Percentiles rank a stretch among this genome's conserved stretches.
Evolutionary conservation across 1,140 invertebrate species (phyloP).

Genomic region (Zaprionus lachaisei): DNA sequence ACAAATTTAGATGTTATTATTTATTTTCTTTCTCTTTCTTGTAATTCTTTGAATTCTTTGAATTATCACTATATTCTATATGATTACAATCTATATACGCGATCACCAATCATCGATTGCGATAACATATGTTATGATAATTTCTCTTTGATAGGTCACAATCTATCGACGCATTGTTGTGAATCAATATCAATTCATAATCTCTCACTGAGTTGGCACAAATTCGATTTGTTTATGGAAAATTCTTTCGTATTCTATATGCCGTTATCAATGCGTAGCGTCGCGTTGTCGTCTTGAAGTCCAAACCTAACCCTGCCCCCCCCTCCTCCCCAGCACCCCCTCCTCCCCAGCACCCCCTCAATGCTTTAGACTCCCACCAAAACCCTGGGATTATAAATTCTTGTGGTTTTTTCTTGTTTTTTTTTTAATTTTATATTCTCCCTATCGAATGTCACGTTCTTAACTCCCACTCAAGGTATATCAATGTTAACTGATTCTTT

Average conservation of each 20-base stretch:
- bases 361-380: no score
- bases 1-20: no score
- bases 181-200: conserved; percentile 7
- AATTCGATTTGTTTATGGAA: conserved; percentile 9
- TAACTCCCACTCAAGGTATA: conserved; percentile 1
- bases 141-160: background rate
- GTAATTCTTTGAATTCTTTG: no score
- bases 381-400: background rate
- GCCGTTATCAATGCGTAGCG: background rate
- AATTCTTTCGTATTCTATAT: background rate
- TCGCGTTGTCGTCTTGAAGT: background rate
- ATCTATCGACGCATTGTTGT: conserved; percentile 1
- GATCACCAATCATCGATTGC: background rate
- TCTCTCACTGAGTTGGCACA: background rate
- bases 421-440: background rate
- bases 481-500: background rate
- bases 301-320: background rate
- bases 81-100: background rate
- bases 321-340: no score
- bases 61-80: no score
- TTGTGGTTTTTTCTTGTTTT: background rate
- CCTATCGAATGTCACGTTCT: background rate
- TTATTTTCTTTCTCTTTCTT: no score
- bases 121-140: background rate
- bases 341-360: background rate